These are phyloP conservation scores for Scarus forsteni DNA, from an alignment of 2,797 vertebrate species.

Conservation along the genomic window DNA sequence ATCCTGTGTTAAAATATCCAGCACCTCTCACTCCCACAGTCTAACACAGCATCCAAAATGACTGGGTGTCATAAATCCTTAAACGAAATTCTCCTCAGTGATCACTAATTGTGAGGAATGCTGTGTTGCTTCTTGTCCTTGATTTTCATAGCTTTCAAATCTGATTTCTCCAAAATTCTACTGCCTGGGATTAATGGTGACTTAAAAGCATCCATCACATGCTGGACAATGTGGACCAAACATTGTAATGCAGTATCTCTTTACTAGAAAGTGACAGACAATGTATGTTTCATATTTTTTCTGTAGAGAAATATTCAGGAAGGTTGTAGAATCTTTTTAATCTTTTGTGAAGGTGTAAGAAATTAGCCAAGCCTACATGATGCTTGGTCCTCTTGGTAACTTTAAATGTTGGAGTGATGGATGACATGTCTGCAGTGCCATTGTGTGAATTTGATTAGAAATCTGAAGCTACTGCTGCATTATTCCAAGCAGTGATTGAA, in stretches of 20 bases:
- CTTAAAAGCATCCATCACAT: neutral
- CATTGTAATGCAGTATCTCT: neutral
- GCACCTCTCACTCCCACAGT: neutral
- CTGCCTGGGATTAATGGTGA: neutral
- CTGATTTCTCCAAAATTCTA: neutral
- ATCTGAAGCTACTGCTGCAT: neutral
- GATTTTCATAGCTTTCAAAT: constrained; percentile 1
- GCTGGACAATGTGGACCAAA: neutral
- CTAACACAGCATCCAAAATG: neutral
- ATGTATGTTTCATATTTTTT: too few relatives aligned
- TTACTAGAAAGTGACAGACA: too few relatives aligned
- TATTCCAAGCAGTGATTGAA: too few relatives aligned
- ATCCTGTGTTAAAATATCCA: constrained; percentile 1
- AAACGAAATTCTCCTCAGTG: neutral
- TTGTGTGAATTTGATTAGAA: neutral
- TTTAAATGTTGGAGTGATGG: constrained; percentile 6
- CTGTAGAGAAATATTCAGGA: neutral
- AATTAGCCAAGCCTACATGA: neutral
- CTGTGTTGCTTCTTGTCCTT: neutral
- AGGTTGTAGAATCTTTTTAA: neutral
- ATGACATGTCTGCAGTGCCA: neutral
- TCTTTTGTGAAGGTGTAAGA: neutral
- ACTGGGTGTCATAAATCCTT: neutral
- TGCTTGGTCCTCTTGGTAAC: neutral
- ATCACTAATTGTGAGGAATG: neutral